Percentiles rank a stretch among this genome's conserved stretches.
phyloP scores from a whole-genome alignment of 1,140 invertebrate species.

The Drosophila chauvacae region DNA sequence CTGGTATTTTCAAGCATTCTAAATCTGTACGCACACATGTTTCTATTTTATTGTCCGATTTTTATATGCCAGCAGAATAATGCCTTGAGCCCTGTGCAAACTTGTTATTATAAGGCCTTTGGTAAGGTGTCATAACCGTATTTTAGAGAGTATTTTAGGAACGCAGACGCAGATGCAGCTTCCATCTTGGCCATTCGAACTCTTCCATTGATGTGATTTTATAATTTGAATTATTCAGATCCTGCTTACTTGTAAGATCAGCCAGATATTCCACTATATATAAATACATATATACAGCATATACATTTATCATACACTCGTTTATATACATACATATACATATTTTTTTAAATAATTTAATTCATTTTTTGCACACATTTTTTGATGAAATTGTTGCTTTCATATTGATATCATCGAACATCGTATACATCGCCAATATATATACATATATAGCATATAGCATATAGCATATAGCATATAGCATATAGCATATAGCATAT shows the following conservation, averaged over 20 bases:
- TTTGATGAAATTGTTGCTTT: constrained; percentile 72
- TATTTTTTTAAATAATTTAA: constrained; percentile 31
- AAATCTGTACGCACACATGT: background rate
- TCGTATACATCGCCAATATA: constrained; percentile 35
- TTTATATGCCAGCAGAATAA: no score
- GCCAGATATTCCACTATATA: constrained; percentile 47
- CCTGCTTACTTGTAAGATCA: constrained; percentile 24
- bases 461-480: constrained; percentile 15
- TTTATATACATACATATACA: constrained; percentile 7
- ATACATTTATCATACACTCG: constrained; percentile 36
- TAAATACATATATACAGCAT: constrained; percentile 22
- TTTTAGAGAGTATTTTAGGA: constrained; percentile 14
- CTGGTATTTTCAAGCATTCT: background rate
- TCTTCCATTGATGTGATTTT: constrained; percentile 57
- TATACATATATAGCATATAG: constrained; percentile 16
- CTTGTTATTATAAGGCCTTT: background rate
- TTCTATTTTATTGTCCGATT: background rate
- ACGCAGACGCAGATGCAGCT: background rate
- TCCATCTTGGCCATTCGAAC: constrained; percentile 46
- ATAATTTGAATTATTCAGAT: constrained; percentile 44
- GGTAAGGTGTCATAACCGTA: constrained; percentile 11
- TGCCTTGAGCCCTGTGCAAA: no score
- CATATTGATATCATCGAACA: constrained; percentile 79
- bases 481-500: constrained; percentile 6
- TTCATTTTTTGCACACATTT: constrained; percentile 57